A percentile compares a stretch with the other conserved stretches of the same genome.
Evolutionary conservation across 2,113 vertebrate genomes (phyloP).

Genomic region (Hystrix cristata): DNA sequence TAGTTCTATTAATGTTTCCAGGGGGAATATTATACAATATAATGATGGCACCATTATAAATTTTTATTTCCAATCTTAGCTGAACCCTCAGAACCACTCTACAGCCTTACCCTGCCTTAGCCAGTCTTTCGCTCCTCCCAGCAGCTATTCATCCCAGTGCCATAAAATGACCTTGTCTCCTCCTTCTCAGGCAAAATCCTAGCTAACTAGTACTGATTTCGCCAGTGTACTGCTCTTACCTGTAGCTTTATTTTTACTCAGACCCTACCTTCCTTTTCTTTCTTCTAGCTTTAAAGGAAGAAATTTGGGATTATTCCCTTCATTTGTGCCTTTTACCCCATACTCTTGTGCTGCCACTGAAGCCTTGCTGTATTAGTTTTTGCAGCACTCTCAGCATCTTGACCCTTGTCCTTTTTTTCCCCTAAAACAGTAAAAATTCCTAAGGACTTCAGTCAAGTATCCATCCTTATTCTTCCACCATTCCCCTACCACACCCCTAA

Average conservation of each 20-base stretch:
- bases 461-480: not conserved
- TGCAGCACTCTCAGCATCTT: not conserved
- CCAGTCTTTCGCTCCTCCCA: not conserved
- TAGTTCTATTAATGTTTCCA: not conserved
- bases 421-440: not conserved
- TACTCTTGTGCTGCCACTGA: not conserved
- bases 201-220: not conserved
- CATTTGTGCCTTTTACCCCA: not conserved
- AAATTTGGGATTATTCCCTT: not conserved
- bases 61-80: not conserved
- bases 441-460: not conserved
- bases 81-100: not conserved
- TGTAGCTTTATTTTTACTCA: not conserved
- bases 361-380: constrained; percentile 8
- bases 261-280: not conserved
- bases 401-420: not conserved
- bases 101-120: not conserved
- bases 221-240: not conserved
- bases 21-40: not conserved
- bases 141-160: not conserved
- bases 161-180: not conserved
- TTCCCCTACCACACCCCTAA: not conserved
- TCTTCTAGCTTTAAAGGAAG: not conserved
- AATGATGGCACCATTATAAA: not conserved
- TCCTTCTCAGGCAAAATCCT: not conserved